Percentiles rank a stretch among this genome's conserved stretches.
These are phyloP conservation scores for Pogonognathellus flavescens DNA, from an alignment of 1,140 invertebrate genomes.

Conservation along the genomic window DNA sequence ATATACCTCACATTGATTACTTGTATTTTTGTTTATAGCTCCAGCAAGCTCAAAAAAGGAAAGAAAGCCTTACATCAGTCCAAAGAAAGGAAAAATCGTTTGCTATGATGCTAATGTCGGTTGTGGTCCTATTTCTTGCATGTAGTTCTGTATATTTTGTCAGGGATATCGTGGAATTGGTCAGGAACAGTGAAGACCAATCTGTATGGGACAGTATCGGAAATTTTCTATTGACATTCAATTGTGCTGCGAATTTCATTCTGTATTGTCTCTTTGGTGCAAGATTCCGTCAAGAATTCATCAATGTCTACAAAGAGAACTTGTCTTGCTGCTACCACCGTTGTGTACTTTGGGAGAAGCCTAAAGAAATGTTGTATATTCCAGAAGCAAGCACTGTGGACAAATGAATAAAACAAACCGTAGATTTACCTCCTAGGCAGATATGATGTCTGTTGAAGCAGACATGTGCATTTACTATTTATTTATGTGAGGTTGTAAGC, in stretches of 20 bases:
- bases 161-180: conserved; percentile 7
- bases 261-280: conserved; percentile 9
- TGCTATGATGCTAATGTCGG: background rate
- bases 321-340: background rate
- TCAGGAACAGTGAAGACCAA: background rate
- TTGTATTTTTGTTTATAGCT: background rate
- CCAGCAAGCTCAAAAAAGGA: background rate
- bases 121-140: background rate
- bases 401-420: too few relatives aligned
- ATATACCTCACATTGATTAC: too few relatives aligned
- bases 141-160: conserved; percentile 9
- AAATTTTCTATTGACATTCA: conserved; percentile 5
- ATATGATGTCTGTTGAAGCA: too few relatives aligned
- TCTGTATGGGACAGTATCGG: background rate
- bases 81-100: conserved; percentile 20
- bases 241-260: background rate
- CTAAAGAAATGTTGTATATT: background rate
- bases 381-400: too few relatives aligned
- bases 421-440: too few relatives aligned
- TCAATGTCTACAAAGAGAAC: background rate
- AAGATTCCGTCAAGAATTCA: conserved; percentile 13
- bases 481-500: too few relatives aligned
- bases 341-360: background rate
- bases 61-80: background rate
- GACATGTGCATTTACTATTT: too few relatives aligned